Evolutionary conservation across 2,797 vertebrate species (phyloP).

Genomic region (Melanotaenia trifasciata): DNA sequence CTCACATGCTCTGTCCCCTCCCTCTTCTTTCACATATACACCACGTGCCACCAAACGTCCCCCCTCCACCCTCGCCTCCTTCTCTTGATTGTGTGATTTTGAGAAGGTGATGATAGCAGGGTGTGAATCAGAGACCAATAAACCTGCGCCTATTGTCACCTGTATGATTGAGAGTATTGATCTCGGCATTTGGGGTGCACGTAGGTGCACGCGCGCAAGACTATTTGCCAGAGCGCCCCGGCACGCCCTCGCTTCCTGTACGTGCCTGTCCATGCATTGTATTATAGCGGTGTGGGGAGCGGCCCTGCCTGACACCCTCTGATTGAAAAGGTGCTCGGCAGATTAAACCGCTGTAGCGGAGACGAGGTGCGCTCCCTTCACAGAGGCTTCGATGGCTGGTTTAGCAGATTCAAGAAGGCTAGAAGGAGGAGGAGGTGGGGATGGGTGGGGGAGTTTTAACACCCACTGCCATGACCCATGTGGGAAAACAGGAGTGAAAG

Average conservation of each 20-base stretch:
- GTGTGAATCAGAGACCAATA: constrained; percentile 59
- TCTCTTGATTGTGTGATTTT: constrained; percentile 56
- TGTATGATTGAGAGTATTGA: constrained; percentile 68
- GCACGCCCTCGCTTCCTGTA: constrained; percentile 54
- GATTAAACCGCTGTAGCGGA: constrained; percentile 70
- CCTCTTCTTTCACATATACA: constrained; percentile 47
- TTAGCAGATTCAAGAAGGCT: constrained; percentile 53
- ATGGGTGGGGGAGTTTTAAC: constrained; percentile 58
- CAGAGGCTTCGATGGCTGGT: constrained; percentile 44
- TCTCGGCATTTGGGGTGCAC: constrained; percentile 28
- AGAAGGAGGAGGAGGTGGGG: background rate
- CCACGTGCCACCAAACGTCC: background rate
- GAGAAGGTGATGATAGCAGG: constrained; percentile 59
- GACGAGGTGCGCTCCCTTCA: constrained; percentile 42
- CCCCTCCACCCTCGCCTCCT: background rate
- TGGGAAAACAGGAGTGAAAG: constrained; percentile 61
- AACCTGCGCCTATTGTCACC: constrained; percentile 60
- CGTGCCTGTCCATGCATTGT: constrained; percentile 72
- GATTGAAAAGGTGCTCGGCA: constrained; percentile 72
- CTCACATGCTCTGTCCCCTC: constrained; percentile 31
- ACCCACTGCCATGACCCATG: constrained; percentile 64
- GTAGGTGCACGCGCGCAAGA: background rate
- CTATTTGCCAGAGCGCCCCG: constrained; percentile 16
- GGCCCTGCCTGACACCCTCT: constrained; percentile 62
- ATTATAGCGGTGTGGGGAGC: constrained; percentile 60